Evolutionary conservation across 2,113 vertebrate species (phyloP).

Genomic region (Vulpes lagopus): DNA sequence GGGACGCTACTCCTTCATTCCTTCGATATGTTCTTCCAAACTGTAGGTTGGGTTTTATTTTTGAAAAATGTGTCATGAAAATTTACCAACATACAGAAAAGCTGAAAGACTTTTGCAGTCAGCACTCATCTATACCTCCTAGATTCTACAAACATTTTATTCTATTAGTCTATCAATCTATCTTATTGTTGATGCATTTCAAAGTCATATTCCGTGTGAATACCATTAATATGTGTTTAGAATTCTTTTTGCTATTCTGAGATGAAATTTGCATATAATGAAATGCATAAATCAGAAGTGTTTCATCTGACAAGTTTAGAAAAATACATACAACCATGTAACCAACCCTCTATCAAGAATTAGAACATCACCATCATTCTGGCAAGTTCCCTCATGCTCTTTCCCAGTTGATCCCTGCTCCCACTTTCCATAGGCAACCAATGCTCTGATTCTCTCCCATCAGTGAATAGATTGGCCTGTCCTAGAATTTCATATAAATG

Average conservation of each 20-base stretch:
- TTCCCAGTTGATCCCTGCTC: neutral
- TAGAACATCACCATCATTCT: neutral
- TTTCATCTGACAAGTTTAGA: constrained; percentile 10
- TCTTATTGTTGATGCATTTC: neutral
- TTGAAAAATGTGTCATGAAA: neutral
- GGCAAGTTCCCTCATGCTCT: neutral
- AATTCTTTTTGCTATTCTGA: constrained; percentile 34
- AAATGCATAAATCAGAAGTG: constrained; percentile 10
- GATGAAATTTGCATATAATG: neutral
- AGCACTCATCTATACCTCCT: neutral
- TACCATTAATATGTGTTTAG: constrained; percentile 41
- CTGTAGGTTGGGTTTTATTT: neutral
- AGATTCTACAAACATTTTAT: neutral
- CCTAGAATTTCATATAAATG: constrained; percentile 8
- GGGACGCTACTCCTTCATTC: neutral
- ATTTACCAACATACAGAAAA: neutral
- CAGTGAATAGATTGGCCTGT: neutral
- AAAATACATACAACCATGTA: neutral
- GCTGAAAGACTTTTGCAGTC: neutral
- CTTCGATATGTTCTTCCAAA: neutral
- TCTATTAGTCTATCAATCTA: neutral
- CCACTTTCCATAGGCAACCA: neutral
- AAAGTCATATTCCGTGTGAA: neutral
- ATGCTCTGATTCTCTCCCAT: neutral
- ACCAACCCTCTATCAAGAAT: neutral